phyloP scores from a whole-genome alignment of 2,113 vertebrate species.

The Cygnus atratus region DNA sequence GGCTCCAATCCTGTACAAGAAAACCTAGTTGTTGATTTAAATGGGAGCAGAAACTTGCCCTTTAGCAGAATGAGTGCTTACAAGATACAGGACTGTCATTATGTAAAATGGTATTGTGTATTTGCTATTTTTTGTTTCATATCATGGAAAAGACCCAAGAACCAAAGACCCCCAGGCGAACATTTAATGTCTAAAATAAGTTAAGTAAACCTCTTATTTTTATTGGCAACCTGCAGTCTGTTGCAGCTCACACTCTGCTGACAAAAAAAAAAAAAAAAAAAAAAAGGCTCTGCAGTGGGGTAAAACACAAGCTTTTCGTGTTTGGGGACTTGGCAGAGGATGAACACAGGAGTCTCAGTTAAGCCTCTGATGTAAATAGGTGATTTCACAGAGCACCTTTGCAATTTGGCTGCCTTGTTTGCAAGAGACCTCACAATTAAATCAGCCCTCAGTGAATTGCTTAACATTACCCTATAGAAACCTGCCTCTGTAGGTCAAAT shows the following conservation, averaged over 20 bases:
- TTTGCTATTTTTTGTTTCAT: not conserved
- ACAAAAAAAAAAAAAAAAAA: not conserved
- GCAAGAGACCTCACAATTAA: not conserved
- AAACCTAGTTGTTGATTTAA: not conserved
- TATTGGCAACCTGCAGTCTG: not conserved
- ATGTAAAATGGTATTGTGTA: not conserved
- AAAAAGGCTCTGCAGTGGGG: not conserved
- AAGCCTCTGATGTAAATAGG: not conserved
- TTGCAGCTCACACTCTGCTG: slow-evolving; percentile 13
- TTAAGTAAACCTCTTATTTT: slow-evolving; percentile 28
- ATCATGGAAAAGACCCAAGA: not conserved
- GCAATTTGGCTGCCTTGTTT: slow-evolving; percentile 21
- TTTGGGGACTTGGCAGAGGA: slow-evolving; percentile 5
- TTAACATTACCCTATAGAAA: not conserved
- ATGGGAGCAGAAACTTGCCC: not conserved
- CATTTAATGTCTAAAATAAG: slow-evolving; percentile 32
- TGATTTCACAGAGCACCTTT: slow-evolving; percentile 42
- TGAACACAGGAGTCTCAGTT: slow-evolving; percentile 24
- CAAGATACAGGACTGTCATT: not conserved
- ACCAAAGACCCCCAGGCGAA: not conserved
- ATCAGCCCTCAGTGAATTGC: not conserved
- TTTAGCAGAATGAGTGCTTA: slow-evolving; percentile 12
- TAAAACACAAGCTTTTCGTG: slow-evolving; percentile 25
- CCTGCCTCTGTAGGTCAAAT: not conserved
- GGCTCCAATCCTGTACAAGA: not conserved